Evolutionary conservation across 2,888 invertebrate species (phyloP).

Genomic region (Sinhomidia bicolor): DNA sequence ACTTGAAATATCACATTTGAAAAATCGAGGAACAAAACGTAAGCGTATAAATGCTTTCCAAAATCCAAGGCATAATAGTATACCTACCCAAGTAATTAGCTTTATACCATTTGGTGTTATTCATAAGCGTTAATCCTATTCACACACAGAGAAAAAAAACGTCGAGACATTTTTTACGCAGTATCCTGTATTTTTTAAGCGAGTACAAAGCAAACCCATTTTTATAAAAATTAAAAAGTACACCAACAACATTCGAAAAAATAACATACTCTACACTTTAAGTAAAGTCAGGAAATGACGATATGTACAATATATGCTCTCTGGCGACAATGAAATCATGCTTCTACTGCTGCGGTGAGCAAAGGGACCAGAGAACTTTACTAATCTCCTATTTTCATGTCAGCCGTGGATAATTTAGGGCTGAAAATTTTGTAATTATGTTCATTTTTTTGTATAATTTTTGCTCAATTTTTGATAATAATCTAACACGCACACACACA

Average conservation of each 20-base stretch:
- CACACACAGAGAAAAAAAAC: constrained; percentile 34
- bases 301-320: background rate
- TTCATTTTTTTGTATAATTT: constrained; percentile 62
- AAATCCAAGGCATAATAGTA: background rate
- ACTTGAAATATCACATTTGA: constrained; percentile 33
- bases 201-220: background rate
- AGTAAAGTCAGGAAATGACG: constrained; percentile 18
- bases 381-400: constrained; percentile 71
- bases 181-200: background rate
- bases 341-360: background rate
- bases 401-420: constrained; percentile 68
- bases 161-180: constrained; percentile 17
- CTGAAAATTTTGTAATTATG: constrained; percentile 65
- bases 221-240: constrained; percentile 47
- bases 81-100: constrained; percentile 25
- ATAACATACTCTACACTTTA: background rate
- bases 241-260: constrained; percentile 9
- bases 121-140: constrained; percentile 46
- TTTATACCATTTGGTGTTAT: constrained; percentile 46
- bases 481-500: constrained; percentile 17
- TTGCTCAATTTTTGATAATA: constrained; percentile 39
- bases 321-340: too few species aligned
- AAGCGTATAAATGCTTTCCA: background rate
- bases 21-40: background rate
- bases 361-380: constrained; percentile 9